Percentiles rank a stretch among this genome's conserved stretches.
Conservation (phyloP, 2,797 vertebrate genomes). For the Sciaenops ocellatus region DNA sequence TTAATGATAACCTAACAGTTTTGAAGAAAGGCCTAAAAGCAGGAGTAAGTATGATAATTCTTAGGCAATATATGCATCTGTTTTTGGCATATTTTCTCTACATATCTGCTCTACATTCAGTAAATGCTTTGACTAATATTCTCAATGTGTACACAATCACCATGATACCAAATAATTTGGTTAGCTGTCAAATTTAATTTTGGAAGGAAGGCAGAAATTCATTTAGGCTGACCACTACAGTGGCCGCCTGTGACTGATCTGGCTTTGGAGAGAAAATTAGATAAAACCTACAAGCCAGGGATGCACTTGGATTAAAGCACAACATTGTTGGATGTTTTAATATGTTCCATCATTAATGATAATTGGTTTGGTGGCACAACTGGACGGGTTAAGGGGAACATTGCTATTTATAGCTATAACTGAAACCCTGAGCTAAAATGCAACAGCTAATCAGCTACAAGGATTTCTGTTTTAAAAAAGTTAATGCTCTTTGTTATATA, state of each 20-base stretch:
- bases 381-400: neutral
- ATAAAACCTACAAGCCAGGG: neutral
- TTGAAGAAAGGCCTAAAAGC: neutral
- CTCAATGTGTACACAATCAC: neutral
- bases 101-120: neutral
- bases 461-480: neutral
- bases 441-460: neutral
- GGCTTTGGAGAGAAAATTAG: slow-evolving; percentile 13
- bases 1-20: neutral
- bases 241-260: neutral
- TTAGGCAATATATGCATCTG: too few species aligned
- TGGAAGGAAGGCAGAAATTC: slow-evolving; percentile 4
- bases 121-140: neutral
- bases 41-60: neutral
- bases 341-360: slow-evolving; percentile 24
- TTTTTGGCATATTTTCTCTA: neutral
- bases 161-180: neutral
- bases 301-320: slow-evolving; percentile 5
- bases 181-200: neutral
- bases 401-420: neutral
- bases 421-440: neutral
- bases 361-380: slow-evolving; percentile 8
- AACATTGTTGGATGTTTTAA: neutral
- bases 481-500: neutral
- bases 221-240: slow-evolving; percentile 5